phyloP scores from a whole-genome alignment of 2,888 invertebrate genomes.

The Parascotia fuliginaria region DNA sequence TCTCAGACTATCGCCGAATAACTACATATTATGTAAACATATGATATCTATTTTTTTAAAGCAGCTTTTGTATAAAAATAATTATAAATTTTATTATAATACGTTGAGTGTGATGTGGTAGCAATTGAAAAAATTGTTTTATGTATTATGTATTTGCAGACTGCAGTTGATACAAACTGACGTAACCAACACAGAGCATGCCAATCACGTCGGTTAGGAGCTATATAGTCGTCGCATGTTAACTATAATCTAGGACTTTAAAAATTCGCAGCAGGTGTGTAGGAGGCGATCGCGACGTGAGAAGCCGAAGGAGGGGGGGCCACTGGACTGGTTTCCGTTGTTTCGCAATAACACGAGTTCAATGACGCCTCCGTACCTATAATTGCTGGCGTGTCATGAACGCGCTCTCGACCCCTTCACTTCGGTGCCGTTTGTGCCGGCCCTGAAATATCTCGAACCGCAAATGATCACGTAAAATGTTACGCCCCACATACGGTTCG shows the following conservation, averaged over 20 bases:
- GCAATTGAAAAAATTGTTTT: constrained; percentile 7
- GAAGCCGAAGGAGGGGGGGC: constrained; percentile 36
- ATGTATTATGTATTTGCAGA: constrained; percentile 40
- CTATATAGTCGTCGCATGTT: constrained; percentile 73
- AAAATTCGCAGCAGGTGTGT: constrained; percentile 83
- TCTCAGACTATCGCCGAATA: constrained; percentile 15
- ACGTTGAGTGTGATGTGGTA: constrained; percentile 1
- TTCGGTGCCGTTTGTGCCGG: constrained; percentile 30
- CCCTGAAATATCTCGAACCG: constrained; percentile 34
- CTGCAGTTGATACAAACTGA: constrained; percentile 58
- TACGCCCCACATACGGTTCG: constrained; percentile 35
- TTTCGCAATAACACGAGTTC: constrained; percentile 84
- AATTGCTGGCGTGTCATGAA: constrained; percentile 78
- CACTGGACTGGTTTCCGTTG: constrained; percentile 84
- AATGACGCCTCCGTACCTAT: constrained; percentile 80
- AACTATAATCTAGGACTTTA: constrained; percentile 84
- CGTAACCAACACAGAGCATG: constrained; percentile 70
- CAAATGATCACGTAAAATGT: constrained; percentile 35
- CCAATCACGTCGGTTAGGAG: constrained; percentile 67
- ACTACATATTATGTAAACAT: constrained; percentile 22
- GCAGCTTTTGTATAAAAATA: constrained; percentile 6
- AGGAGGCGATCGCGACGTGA: constrained; percentile 39
- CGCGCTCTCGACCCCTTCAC: constrained; percentile 71
- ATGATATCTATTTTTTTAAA: constrained; percentile 20
- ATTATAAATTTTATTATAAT: constrained; percentile 9